Percentiles rank a stretch among this genome's conserved stretches.
These are phyloP conservation scores for Julus scandinavius DNA, from an alignment of 2,888 invertebrate genomes.

Conservation along the genomic window DNA sequence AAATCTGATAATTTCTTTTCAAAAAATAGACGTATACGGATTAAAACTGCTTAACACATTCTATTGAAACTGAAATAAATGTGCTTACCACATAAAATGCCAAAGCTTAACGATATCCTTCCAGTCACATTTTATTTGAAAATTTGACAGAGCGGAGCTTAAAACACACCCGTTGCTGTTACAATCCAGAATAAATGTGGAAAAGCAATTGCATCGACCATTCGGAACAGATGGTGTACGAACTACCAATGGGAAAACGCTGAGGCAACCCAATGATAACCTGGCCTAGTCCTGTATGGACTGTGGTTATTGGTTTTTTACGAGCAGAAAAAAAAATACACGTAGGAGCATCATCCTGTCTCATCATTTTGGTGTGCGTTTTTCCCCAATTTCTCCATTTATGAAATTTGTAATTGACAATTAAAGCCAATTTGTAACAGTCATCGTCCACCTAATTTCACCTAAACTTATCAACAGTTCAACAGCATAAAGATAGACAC, in stretches of 20 bases:
- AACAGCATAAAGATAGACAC: not conserved
- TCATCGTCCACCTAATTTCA: not conserved
- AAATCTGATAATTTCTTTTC: not conserved
- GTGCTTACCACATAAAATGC: not conserved
- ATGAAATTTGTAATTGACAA: not conserved
- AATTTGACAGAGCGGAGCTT: not conserved
- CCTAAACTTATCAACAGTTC: not conserved
- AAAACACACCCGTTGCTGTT: not conserved
- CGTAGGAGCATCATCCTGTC: not conserved
- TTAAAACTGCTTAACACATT: not conserved
- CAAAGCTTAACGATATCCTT: conserved; percentile 6
- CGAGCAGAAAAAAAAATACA: not conserved
- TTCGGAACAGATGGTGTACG: conserved; percentile 15
- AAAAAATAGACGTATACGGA: not conserved
- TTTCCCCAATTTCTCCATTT: not conserved
- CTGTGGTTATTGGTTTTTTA: conserved; percentile 35
- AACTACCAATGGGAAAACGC: not conserved
- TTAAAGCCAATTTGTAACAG: not conserved
- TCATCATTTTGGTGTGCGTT: not conserved
- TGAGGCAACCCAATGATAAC: not conserved
- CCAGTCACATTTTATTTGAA: conserved; percentile 27
- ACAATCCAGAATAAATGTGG: conserved; percentile 32
- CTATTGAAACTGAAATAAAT: not conserved
- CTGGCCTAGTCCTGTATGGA: not conserved
- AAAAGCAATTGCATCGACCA: not conserved